phyloP scores from a whole-genome alignment of 2,797 vertebrate genomes.

The Vespertilio murinus region DNA sequence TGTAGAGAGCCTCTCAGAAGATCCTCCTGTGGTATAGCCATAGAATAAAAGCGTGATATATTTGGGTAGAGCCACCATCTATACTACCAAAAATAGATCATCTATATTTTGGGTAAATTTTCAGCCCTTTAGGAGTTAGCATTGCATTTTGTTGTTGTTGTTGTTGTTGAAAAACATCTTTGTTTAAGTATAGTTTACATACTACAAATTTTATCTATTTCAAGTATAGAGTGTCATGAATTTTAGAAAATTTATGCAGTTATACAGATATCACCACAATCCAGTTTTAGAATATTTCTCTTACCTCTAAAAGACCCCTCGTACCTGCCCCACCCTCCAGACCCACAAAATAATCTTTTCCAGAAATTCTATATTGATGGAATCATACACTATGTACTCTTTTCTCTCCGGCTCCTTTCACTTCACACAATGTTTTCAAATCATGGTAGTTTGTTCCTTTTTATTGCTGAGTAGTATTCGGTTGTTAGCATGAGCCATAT shows the following conservation, averaged over 20 bases:
- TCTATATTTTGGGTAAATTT: not conserved
- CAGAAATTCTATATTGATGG: not conserved
- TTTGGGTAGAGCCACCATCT: not conserved
- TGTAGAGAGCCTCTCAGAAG: not conserved
- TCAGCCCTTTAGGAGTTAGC: not conserved
- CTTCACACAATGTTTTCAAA: not conserved
- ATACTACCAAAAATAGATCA: not conserved
- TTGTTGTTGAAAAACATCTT: not conserved
- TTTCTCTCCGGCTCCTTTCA: not conserved
- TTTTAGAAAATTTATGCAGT: not conserved
- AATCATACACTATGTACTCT: not conserved
- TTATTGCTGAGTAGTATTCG: not conserved
- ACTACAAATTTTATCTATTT: not conserved
- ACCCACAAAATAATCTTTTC: not conserved
- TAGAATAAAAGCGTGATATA: not conserved
- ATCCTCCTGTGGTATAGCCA: not conserved
- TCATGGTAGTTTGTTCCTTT: not conserved
- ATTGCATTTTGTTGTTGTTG: not conserved
- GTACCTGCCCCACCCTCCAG: not conserved
- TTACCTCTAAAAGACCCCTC: not conserved
- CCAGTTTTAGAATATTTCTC: constrained; percentile 7
- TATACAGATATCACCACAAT: not conserved
- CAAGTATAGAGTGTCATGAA: not conserved
- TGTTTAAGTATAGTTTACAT: not conserved
- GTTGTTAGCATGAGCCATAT: not conserved